Conservation (phyloP, 2,888 invertebrate genomes). For the Heliconius ismenius region DNA sequence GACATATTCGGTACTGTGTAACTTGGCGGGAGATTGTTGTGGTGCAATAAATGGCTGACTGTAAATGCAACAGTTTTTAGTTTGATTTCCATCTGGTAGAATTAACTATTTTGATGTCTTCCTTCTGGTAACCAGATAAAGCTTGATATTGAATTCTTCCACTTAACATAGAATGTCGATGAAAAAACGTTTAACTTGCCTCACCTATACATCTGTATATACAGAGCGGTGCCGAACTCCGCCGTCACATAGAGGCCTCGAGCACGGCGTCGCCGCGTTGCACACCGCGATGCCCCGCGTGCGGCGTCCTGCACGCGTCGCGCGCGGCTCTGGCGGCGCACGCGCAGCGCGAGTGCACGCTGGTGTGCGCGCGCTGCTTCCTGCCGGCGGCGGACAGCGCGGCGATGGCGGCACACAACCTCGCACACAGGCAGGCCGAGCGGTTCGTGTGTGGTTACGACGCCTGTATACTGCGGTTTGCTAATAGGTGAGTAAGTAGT, state of each 20-base stretch:
- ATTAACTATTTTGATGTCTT: too few species aligned
- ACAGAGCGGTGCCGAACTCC: constrained; percentile 50
- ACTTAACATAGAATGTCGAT: not conserved
- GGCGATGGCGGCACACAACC: constrained; percentile 60
- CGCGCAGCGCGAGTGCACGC: constrained; percentile 49
- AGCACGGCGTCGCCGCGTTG: constrained; percentile 41
- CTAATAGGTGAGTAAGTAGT: constrained; percentile 54
- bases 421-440: constrained; percentile 62
- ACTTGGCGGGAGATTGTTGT: too few species aligned
- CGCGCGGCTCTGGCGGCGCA: constrained; percentile 49
- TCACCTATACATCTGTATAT: not conserved
- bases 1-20: too few species aligned
- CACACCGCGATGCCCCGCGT: constrained; percentile 46
- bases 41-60: too few species aligned
- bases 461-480: constrained; percentile 71
- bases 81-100: too few species aligned
- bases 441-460: constrained; percentile 74
- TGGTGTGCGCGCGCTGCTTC: constrained; percentile 62
- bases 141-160: not conserved
- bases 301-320: constrained; percentile 42
- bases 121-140: too few species aligned
- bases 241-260: constrained; percentile 51
- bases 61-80: too few species aligned
- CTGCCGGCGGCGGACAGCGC: constrained; percentile 47
- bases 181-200: not conserved